Conservation (phyloP, 2,888 invertebrate genomes). For the Drosophila kuntzei region DNA sequence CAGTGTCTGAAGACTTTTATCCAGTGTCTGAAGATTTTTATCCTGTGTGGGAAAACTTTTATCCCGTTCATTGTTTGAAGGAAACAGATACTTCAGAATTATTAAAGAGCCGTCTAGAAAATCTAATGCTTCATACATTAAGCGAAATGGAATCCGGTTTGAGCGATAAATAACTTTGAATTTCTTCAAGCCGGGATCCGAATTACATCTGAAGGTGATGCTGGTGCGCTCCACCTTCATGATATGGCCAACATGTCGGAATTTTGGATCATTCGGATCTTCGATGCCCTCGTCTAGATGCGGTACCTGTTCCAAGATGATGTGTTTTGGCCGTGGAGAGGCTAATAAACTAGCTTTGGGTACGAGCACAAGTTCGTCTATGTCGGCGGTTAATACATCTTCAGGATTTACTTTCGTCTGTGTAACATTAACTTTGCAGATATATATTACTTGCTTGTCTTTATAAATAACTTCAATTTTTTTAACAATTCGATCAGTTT, state of each 20-base stretch:
- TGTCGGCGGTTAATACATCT: background rate
- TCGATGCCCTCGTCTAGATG: background rate
- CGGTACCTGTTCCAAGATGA: background rate
- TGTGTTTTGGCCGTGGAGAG: background rate
- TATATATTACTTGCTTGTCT: background rate
- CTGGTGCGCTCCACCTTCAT: background rate
- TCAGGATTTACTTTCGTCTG: background rate
- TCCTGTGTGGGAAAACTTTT: background rate
- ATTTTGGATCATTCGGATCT: too few relatives aligned
- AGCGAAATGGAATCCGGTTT: background rate
- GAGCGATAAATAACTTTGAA: background rate
- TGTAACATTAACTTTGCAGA: background rate
- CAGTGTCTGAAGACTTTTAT: background rate
- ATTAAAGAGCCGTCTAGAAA: background rate
- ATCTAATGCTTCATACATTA: background rate
- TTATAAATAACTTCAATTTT: background rate
- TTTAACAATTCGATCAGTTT: background rate
- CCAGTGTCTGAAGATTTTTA: background rate
- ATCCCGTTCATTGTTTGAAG: background rate
- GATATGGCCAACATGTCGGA: background rate
- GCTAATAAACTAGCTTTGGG: background rate
- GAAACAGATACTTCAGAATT: background rate
- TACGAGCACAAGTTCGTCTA: background rate
- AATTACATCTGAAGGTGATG: background rate
- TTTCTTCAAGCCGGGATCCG: background rate